These are phyloP conservation scores for Drosophila suboccidentalis DNA, from an alignment of 2,888 invertebrate species.

Conservation along the genomic window DNA sequence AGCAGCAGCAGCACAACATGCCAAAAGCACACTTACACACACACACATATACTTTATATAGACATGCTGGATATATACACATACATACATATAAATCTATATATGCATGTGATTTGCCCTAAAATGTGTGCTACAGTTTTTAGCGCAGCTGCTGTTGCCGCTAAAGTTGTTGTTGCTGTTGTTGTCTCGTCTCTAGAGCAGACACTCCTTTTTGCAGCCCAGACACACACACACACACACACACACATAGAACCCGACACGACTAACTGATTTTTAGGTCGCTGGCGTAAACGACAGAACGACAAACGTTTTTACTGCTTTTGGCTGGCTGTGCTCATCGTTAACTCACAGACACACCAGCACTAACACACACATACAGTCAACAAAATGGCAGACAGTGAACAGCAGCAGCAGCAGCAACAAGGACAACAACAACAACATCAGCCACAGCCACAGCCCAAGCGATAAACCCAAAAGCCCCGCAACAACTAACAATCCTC, in stretches of 20 bases:
- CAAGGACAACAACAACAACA: slow-evolving; percentile 36
- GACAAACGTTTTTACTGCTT: slow-evolving; percentile 61
- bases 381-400: slow-evolving; percentile 54
- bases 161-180: slow-evolving; percentile 41
- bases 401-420: slow-evolving; percentile 35
- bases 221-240: slow-evolving; percentile 18
- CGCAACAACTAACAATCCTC: slow-evolving; percentile 35
- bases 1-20: slow-evolving; percentile 1
- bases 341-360: slow-evolving; percentile 47
- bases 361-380: slow-evolving; percentile 10
- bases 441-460: slow-evolving; percentile 38
- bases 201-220: slow-evolving; percentile 76
- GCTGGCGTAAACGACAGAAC: slow-evolving; percentile 75
- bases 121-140: slow-evolving; percentile 61
- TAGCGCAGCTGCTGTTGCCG: slow-evolving; percentile 46
- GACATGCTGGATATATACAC: slow-evolving; percentile 3
- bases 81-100: slow-evolving; percentile 3
- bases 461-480: slow-evolving; percentile 43
- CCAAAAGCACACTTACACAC: slow-evolving; percentile 21
- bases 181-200: slow-evolving; percentile 69
- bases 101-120: slow-evolving; percentile 32
- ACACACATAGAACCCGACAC: slow-evolving; percentile 34
- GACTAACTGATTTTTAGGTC: slow-evolving; percentile 81
- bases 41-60: slow-evolving; percentile 6
- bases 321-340: slow-evolving; percentile 56